Base-by-base conservation (phyloP, 2,888 invertebrate species). In the Sinotaia quadrata region DNA sequence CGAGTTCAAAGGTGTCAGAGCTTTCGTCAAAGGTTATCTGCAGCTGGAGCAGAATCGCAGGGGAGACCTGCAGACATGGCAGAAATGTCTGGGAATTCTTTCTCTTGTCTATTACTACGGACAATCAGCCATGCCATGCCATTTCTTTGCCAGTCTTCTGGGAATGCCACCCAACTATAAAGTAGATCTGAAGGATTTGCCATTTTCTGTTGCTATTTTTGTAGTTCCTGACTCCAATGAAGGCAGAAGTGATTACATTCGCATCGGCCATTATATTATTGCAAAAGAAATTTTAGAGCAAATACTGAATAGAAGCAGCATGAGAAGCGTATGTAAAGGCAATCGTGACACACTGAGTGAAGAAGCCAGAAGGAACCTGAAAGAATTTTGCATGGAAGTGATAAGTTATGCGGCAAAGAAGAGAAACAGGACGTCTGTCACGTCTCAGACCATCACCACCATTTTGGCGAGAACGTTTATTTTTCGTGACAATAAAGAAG, bases 381-480 rank as follows among this genome's bases (percentile, higher is more conserved):
- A 73, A 29, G 56, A 56, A 3, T 75, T 78, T 54, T 66, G 68
- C 34, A 59, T 61, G 10, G 73, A 72, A 12, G 76, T 79, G 33
- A 75, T 79, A n/a, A 70, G 69, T 31, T 71, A 75, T 27, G 57
- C 69, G 2, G 71, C 71, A 27, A 68, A 67, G n/a, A 76, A 69
- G 54, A 76, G 71, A 37, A 58, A 52, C 5, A 78, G 66, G 58
- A 37, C 49, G 29, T 61, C 44, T 7, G 27, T 56, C 5, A 63
- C 61, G 18, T 54, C 72, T 15, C 56, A 54, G 18, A 74, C 67
- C 10, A 59, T 77, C 10, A 61, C 67, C 15, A 61, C 68, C 36
- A 71, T 78, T 12, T 51, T 79, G n/a, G 71, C 78, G 3, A 74
- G 67, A 47, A 76, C 76, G 4, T 75, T 79, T 33, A 78, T 79